Evolutionary conservation across 2,797 vertebrate species (phyloP), one percentile per base, ranked within the genome.

Genomic region (Molossus molossus): DNA sequence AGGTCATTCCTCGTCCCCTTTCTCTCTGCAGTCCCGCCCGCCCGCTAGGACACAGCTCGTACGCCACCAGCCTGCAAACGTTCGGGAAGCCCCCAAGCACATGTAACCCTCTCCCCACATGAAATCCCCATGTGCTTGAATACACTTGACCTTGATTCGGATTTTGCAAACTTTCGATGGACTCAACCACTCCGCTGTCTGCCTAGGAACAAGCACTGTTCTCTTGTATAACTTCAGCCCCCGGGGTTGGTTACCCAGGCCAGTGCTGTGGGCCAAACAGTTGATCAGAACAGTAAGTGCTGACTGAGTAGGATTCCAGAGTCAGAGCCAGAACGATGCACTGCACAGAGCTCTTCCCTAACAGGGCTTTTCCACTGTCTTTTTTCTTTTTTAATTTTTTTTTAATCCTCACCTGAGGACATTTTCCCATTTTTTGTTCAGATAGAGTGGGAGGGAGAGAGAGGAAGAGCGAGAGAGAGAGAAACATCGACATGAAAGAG

Each of bases 131-230:
- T 18, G 1, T 21, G 33, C 77, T 84, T 93, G 9, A 60, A 48
- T 3, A 65, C 64, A 48, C 40, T 20, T 87, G 87, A 73, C 37
- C 29, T 48, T 15, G 45, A 17, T 60, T 77, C 33, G 20, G 37
- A 62, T 75, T 88, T 82, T 70, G 69, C 48, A 86, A 88, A 70
- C 55, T 86, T 94, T 55, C 55, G 80, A 55, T 27, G 76, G 91
- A 90, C 75, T 45, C 75, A 64, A 67, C 37, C 48, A 50, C 53
- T 25, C 57, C 14, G 53, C 13, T 1, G 15, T 65, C 33, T 82
- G 33, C 84, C 72, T 58, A 77, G 77, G 60, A 82, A 85, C 45
- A 57, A 15, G 23, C 9, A 17, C 40, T 9, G 6, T 55, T 50
- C 33, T 82, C 29, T 82, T 79, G 58, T 75, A 48, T 10, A 65